Evolutionary conservation across 2,797 vertebrate genomes (phyloP), one percentile per base, ranked within the genome.

Genomic region (Acridotheres tristis): DNA sequence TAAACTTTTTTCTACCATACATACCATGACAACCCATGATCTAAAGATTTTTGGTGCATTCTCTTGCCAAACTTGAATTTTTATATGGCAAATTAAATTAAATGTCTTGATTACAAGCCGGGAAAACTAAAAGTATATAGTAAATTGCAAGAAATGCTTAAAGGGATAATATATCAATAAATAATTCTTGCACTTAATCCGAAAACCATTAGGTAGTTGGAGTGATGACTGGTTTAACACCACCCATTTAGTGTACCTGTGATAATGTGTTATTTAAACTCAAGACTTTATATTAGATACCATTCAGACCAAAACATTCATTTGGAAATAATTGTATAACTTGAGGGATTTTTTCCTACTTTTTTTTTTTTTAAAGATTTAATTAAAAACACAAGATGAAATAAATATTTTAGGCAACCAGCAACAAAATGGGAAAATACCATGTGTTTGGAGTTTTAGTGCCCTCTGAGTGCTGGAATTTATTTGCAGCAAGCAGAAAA

Each of bases 401-500:
- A 97, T 97, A 97, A 98, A 97, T 98, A 98, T 98, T 98, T 98
- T 97, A 98, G 92, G 96, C 94, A 89, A 96, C 95, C 92, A 94
- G 95, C 90, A 98, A 97, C 96, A 95, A 97, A 98, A 97, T 95
- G 95, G 97, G 97, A 96, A 98, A 98, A 98, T 98, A 98, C 98
- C 97, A 96, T 96, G 97, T 98, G 97, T 98, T 98, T 97, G 97
- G 97, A 97, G 98, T 98, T 99, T 99, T 98, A 98, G 98, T 98
- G 98, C 98, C 98, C 98, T 99, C 98, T 96, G 98, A 99, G 98
- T 98, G 98, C 98, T 98, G 98, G 98, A 99, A 99, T 99, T 99
- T 99, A 99, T 99, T 99, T 99, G 98, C 98, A 98, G 98, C 98
- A 98, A 98, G 98, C 98, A 98, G 98, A 99, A 98, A 98, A 98